phyloP scores from a whole-genome alignment of 2,888 invertebrate genomes.

The Cephus pygmeus region DNA sequence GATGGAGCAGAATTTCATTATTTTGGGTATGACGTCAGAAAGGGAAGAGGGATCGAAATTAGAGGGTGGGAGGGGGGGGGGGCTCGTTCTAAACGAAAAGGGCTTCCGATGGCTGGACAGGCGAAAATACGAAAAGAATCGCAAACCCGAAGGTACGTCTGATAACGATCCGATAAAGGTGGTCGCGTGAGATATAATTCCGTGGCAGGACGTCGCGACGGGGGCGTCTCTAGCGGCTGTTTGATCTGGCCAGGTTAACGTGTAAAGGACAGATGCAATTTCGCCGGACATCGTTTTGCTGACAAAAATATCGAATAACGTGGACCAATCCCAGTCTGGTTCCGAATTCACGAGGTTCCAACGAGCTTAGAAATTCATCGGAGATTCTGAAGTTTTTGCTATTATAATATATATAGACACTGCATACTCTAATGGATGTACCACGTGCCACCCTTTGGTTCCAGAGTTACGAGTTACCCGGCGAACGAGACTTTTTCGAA shows the following conservation, averaged over 20 bases:
- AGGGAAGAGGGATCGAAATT: constrained; percentile 10
- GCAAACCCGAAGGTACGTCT: not conserved
- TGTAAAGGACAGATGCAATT: constrained; percentile 63
- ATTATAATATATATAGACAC: not conserved
- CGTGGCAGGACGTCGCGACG: constrained; percentile 15
- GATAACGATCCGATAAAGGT: constrained; percentile 33
- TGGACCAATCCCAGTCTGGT: not conserved
- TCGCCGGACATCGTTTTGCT: constrained; percentile 60
- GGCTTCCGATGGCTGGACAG: not conserved
- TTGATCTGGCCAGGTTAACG: constrained; percentile 47
- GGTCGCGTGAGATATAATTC: constrained; percentile 26
- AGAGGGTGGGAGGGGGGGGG: not conserved
- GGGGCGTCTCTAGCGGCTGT: constrained; percentile 21
- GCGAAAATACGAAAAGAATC: constrained; percentile 28
- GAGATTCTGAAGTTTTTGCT: not conserved
- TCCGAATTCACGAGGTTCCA: not conserved
- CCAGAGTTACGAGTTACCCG: not conserved
- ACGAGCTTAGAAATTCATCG: not conserved
- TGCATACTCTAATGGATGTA: not conserved
- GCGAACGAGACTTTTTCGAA: not conserved
- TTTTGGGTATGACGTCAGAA: not conserved
- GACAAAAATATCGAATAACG: constrained; percentile 61
- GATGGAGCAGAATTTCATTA: not conserved
- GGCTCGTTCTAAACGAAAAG: not conserved
- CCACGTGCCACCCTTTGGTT: not conserved